Conservation (phyloP, 2,888 invertebrate genomes). For the Sipha maydis region DNA sequence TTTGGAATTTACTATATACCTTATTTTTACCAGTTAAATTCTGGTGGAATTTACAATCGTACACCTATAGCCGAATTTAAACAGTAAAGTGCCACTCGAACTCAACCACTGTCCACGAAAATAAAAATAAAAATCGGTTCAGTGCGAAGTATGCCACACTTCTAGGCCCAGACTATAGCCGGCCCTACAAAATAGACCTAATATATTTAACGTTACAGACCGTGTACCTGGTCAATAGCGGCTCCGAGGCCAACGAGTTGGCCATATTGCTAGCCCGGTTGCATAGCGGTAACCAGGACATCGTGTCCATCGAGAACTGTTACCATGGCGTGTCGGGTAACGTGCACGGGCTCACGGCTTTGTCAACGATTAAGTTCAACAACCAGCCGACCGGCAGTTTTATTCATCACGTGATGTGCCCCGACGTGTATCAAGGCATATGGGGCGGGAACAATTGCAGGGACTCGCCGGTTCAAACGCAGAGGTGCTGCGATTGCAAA, state of each 20-base stretch:
- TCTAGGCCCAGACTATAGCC: too few relatives aligned
- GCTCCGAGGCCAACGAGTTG: conserved; percentile 96
- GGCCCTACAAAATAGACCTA: too few relatives aligned
- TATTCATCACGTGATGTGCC: conserved; percentile 85
- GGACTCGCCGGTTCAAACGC: conserved; percentile 84
- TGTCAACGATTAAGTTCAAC: conserved; percentile 82
- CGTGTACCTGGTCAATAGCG: conserved; percentile 94
- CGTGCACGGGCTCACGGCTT: conserved; percentile 82
- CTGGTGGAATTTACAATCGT: too few relatives aligned
- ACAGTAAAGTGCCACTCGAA: too few relatives aligned
- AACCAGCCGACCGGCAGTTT: conserved; percentile 78
- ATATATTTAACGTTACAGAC: conserved; percentile 71
- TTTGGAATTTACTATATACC: too few relatives aligned
- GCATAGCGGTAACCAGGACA: conserved; percentile 85
- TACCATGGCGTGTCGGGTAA: conserved; percentile 94
- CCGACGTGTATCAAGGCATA: conserved; percentile 89
- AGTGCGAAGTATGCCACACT: too few relatives aligned
- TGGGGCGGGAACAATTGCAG: conserved; percentile 91
- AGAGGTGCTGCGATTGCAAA: conserved; percentile 76
- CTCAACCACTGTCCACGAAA: too few relatives aligned
- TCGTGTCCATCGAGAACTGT: conserved; percentile 86
- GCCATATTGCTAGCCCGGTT: conserved; percentile 86
- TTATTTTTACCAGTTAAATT: too few relatives aligned
- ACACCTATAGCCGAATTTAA: too few relatives aligned
- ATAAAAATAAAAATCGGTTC: too few relatives aligned